Conservation (phyloP, 2,888 invertebrate species). For the Catonia carolina region DNA sequence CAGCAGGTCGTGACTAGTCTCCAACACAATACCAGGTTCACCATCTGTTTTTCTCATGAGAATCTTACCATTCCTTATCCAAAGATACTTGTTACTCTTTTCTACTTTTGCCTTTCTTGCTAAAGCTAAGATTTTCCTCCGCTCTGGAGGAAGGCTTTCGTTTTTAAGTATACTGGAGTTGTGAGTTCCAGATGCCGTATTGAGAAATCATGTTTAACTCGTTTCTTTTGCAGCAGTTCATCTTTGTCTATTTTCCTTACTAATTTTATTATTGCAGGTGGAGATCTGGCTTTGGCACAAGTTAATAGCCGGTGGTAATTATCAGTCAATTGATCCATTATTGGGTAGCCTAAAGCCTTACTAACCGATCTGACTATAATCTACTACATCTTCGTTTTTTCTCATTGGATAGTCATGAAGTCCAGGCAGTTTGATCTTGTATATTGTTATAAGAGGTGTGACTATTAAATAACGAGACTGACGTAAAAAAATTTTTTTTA, state of each 20-base stretch:
- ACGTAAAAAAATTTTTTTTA: too few relatives aligned
- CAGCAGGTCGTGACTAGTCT: neutral
- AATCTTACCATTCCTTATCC: constrained; percentile 6
- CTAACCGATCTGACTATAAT: too few relatives aligned
- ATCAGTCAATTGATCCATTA: too few relatives aligned
- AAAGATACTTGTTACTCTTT: neutral
- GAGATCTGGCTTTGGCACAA: neutral
- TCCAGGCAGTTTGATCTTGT: too few relatives aligned
- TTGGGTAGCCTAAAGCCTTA: too few relatives aligned
- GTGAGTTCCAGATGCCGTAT: neutral
- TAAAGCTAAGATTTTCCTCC: neutral
- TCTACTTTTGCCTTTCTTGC: neutral
- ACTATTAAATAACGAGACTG: too few relatives aligned
- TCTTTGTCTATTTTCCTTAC: neutral
- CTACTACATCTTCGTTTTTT: too few relatives aligned
- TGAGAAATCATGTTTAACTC: neutral
- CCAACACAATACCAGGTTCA: neutral
- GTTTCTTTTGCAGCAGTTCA: neutral
- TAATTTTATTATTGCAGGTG: neutral
- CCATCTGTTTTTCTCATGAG: neutral
- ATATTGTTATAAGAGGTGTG: too few relatives aligned
- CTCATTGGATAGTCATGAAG: too few relatives aligned
- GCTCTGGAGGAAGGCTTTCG: neutral
- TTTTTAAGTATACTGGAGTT: neutral
- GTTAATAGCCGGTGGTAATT: neutral